phyloP scores from a whole-genome alignment of 1,140 invertebrate genomes.

The Atta colombica region DNA sequence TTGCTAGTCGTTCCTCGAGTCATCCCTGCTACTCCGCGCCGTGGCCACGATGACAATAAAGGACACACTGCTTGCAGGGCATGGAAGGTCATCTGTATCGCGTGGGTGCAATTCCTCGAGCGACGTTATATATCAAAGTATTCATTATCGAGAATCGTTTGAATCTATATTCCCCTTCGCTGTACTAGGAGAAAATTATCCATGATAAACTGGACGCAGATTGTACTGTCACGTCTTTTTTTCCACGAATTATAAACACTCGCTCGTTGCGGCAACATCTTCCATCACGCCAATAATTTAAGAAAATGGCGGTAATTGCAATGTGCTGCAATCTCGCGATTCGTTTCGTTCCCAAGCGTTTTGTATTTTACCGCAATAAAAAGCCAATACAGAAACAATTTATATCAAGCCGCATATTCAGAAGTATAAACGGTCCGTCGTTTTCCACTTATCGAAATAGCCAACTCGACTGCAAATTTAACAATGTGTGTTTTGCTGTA shows the following conservation, averaged over 20 bases:
- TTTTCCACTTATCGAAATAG: slow-evolving; percentile 50
- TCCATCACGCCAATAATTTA: slow-evolving; percentile 54
- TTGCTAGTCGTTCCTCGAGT: not conserved
- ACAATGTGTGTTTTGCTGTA: slow-evolving; percentile 19
- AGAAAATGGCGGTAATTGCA: slow-evolving; percentile 63
- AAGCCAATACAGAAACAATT: slow-evolving; percentile 30
- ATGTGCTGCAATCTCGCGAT: slow-evolving; percentile 20
- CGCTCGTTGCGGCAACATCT: slow-evolving; percentile 6
- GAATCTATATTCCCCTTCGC: slow-evolving; percentile 20
- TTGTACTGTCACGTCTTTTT: slow-evolving; percentile 48
- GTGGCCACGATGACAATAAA: not conserved
- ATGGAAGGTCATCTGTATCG: slow-evolving; percentile 16
- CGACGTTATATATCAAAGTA: slow-evolving; percentile 24
- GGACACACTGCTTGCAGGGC: not conserved
- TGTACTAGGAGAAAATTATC: slow-evolving; percentile 58
- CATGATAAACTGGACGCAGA: slow-evolving; percentile 45
- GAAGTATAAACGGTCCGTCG: not conserved
- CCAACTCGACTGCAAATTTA: slow-evolving; percentile 13
- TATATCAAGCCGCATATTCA: slow-evolving; percentile 17
- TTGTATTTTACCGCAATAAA: not conserved
- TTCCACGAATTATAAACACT: slow-evolving; percentile 68
- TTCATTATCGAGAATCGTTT: slow-evolving; percentile 58
- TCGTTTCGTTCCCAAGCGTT: not conserved
- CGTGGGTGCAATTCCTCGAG: slow-evolving; percentile 11
- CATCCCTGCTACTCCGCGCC: slow-evolving; percentile 27